Evolutionary conservation across 2,113 vertebrate species (phyloP).

Genomic region (Lagopus muta): DNA sequence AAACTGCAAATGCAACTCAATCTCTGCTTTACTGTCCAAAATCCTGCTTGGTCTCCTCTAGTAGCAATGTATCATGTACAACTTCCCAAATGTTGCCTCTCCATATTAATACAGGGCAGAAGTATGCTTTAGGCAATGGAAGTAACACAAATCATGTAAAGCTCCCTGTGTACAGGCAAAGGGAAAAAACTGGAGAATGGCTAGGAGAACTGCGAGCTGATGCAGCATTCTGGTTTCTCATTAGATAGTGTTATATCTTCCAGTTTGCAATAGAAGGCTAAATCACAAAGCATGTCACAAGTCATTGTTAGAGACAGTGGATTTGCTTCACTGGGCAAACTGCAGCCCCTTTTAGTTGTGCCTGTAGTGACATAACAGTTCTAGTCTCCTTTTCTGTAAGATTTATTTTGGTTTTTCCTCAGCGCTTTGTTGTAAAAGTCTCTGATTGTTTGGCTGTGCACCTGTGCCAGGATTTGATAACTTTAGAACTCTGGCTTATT

Average conservation of each 20-base stretch:
- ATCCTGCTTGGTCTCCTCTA: not conserved
- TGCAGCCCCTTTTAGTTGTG: not conserved
- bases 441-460: not conserved
- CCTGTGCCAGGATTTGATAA: not conserved
- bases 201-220: not conserved
- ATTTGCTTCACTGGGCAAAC: not conserved
- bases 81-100: not conserved
- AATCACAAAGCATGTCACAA: not conserved
- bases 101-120: not conserved
- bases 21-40: not conserved
- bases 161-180: not conserved
- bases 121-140: not conserved
- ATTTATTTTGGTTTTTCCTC: conserved; percentile 4
- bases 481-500: not conserved
- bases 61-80: not conserved
- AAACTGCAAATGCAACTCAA: not conserved
- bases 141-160: not conserved
- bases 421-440: not conserved
- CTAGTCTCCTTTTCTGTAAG: not conserved
- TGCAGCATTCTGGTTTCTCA: not conserved
- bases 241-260: not conserved
- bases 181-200: not conserved
- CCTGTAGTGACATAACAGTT: not conserved
- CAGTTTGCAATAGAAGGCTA: not conserved
- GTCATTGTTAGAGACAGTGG: not conserved